phyloP scores from a whole-genome alignment of 1,140 invertebrate genomes.

The Bombus difficillimus region DNA sequence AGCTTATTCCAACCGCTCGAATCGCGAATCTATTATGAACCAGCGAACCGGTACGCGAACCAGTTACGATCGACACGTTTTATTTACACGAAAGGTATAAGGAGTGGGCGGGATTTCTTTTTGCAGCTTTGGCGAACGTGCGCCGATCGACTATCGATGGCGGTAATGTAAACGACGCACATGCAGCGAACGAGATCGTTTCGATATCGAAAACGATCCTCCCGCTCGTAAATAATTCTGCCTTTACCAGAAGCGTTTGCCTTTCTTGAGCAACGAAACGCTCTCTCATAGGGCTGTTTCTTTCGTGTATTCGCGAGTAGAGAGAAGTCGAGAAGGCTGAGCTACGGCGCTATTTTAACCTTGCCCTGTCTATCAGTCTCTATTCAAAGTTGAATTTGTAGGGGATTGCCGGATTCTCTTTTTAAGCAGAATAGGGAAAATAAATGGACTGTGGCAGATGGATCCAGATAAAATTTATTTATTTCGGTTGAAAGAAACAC shows the following conservation, averaged over 20 bases:
- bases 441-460: background rate
- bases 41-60: background rate
- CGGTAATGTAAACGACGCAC: conserved; percentile 16
- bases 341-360: background rate
- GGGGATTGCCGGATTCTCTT: no score
- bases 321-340: background rate
- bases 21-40: conserved; percentile 20
- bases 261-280: conserved; percentile 16
- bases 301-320: no score
- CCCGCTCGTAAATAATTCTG: conserved; percentile 45
- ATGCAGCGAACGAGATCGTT: conserved; percentile 28
- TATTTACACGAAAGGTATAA: conserved; percentile 5
- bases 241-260: background rate
- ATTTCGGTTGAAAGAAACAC: no score
- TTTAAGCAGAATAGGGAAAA: no score
- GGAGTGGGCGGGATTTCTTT: conserved; percentile 18
- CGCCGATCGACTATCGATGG: conserved; percentile 14
- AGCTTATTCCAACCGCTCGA: conserved; percentile 24
- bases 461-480: background rate
- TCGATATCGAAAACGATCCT: conserved; percentile 31
- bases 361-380: background rate
- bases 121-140: background rate
- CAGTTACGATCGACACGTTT: conserved; percentile 16
- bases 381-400: background rate
- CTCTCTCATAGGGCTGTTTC: conserved; percentile 11